Percentiles rank a stretch among this genome's conserved stretches.
phyloP scores from a whole-genome alignment of 1,140 invertebrate species.

The Drosophila varians region DNA sequence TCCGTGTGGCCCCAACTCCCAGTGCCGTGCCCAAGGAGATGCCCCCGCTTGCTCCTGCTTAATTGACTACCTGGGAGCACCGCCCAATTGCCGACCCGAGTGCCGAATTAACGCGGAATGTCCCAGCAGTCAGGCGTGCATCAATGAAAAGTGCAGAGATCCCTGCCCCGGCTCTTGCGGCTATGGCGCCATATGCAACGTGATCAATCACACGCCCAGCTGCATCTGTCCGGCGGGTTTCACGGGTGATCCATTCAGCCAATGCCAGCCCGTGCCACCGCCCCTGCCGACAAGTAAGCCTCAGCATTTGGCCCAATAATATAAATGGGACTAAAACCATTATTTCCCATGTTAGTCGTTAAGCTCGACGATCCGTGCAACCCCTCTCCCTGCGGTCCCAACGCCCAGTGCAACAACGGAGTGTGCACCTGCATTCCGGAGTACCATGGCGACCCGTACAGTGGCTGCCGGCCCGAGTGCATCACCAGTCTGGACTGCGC shows the following conservation, averaged over 20 bases:
- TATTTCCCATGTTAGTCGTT: conserved; percentile 74
- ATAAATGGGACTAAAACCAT: conserved; percentile 84
- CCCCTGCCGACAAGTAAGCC: conserved; percentile 76
- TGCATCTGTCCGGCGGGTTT: conserved; percentile 88
- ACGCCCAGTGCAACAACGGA: conserved; percentile 88
- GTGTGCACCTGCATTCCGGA: conserved; percentile 90
- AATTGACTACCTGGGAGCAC: conserved; percentile 87
- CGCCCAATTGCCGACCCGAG: conserved; percentile 90
- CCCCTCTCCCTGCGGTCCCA: conserved; percentile 90
- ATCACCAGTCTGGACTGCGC: conserved; percentile 92
- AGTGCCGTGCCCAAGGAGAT: conserved; percentile 87
- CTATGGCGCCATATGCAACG: conserved; percentile 86
- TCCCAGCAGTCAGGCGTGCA: conserved; percentile 87
- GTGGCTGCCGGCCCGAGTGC: conserved; percentile 92
- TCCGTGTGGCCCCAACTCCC: conserved; percentile 89
- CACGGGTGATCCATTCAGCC: conserved; percentile 89
- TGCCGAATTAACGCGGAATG: conserved; percentile 90
- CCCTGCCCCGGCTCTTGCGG: conserved; percentile 90
- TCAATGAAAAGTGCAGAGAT: conserved; percentile 88
- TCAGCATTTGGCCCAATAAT: conserved; percentile 16
- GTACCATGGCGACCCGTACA: conserved; percentile 93
- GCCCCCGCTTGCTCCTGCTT: conserved; percentile 88
- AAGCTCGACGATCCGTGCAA: conserved; percentile 85
- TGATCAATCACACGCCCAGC: conserved; percentile 88
- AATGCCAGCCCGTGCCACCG: conserved; percentile 85